These are phyloP conservation scores for Mycalesis mineus DNA, from an alignment of 2,888 invertebrate genomes.

Conservation along the genomic window DNA sequence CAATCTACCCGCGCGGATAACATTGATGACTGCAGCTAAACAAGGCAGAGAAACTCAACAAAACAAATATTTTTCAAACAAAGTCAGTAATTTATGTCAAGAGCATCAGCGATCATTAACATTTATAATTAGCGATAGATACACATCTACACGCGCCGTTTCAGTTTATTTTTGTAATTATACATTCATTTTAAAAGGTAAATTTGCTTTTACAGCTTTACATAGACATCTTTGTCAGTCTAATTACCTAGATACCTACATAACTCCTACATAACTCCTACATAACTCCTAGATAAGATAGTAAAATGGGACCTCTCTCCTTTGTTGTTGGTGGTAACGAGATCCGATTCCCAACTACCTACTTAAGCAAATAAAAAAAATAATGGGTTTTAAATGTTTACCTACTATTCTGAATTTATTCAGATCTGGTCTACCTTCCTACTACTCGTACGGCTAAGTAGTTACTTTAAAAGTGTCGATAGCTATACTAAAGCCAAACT, in stretches of 20 bases:
- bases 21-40: neutral
- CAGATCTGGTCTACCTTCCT: too few relatives aligned
- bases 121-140: constrained; percentile 1
- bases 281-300: too few relatives aligned
- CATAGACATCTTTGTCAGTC: neutral
- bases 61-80: neutral
- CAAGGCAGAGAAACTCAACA: neutral
- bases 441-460: too few relatives aligned
- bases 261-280: neutral
- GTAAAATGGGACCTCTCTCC: too few relatives aligned
- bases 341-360: too few relatives aligned
- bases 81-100: constrained; percentile 3
- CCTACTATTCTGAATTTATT: too few relatives aligned
- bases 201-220: neutral
- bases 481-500: too few relatives aligned
- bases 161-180: constrained; percentile 9
- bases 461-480: too few relatives aligned
- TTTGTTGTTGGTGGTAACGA: too few relatives aligned
- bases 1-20: too few relatives aligned
- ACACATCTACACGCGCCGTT: neutral
- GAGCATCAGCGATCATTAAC: constrained; percentile 1
- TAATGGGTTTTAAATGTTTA: too few relatives aligned
- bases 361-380: too few relatives aligned
- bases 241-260: neutral
- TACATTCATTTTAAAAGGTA: neutral